A percentile compares a stretch with the other conserved stretches of the same genome.
phyloP scores from a whole-genome alignment of 2,797 vertebrate genomes.

The Acanthopagrus latus region DNA sequence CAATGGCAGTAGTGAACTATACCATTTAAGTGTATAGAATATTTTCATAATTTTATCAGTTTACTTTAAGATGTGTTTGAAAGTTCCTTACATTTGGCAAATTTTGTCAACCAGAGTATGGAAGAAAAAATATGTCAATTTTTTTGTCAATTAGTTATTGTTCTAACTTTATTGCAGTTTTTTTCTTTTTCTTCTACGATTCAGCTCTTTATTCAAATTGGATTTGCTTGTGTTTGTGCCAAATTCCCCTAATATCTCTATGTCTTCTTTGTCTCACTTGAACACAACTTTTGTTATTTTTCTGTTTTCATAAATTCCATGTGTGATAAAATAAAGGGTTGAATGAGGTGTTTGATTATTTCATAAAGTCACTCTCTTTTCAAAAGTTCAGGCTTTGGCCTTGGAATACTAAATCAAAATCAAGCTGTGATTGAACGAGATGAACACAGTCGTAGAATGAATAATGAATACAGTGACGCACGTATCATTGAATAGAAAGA shows the following conservation, averaged over 20 bases:
- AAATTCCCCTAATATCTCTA: neutral
- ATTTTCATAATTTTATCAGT: too few species aligned
- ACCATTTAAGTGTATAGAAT: too few species aligned
- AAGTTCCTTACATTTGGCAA: too few species aligned
- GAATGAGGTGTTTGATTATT: neutral
- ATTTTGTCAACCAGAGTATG: too few species aligned
- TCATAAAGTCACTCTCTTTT: neutral
- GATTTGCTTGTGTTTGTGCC: neutral
- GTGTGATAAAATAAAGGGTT: neutral
- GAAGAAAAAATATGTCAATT: too few species aligned
- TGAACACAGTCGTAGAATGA: neutral
- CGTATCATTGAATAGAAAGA: neutral
- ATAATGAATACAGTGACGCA: neutral
- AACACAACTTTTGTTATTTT: neutral
- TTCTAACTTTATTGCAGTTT: neutral
- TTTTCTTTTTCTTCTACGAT: neutral
- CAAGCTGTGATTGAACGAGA: neutral
- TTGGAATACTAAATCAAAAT: too few species aligned
- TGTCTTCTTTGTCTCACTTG: conserved; percentile 1
- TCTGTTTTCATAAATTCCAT: conserved; percentile 8
- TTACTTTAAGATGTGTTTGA: too few species aligned
- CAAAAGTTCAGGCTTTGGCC: neutral
- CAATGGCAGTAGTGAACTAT: too few species aligned
- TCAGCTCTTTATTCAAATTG: neutral
- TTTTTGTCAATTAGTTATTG: neutral